These are phyloP conservation scores for Prorops nasuta DNA, from an alignment of 1,140 invertebrate species.

Conservation along the genomic window DNA sequence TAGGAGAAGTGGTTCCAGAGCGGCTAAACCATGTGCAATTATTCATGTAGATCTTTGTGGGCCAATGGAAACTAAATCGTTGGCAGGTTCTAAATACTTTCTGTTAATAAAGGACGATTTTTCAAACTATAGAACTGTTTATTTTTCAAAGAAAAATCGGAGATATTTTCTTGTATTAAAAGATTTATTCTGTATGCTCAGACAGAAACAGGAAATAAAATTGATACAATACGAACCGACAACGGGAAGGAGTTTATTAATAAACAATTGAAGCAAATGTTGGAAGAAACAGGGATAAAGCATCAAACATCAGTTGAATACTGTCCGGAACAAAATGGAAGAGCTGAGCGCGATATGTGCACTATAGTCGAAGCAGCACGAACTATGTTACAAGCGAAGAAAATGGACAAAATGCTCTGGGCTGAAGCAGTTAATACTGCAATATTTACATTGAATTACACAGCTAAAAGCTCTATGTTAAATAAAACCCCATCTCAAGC, in stretches of 20 bases:
- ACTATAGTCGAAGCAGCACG: not conserved
- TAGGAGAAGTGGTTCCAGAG: not conserved
- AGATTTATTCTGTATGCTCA: not conserved
- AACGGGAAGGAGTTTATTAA: not conserved
- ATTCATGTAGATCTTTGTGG: not conserved
- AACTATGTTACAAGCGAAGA: not conserved
- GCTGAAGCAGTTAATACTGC: not conserved
- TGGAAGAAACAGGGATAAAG: not conserved
- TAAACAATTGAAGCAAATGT: not conserved
- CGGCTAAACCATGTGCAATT: not conserved
- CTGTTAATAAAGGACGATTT: not conserved
- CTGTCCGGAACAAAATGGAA: constrained; percentile 23
- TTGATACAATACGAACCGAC: not conserved
- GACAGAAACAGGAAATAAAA: not conserved
- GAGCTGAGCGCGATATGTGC: constrained; percentile 15
- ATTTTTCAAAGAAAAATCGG: not conserved
- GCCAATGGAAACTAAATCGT: not conserved
- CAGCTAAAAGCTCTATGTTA: not conserved
- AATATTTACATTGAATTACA: not conserved
- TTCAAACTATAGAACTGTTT: not conserved
- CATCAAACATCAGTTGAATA: constrained; percentile 14
- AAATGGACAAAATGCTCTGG: not conserved
- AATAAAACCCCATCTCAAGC: not conserved
- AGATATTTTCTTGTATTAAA: not conserved
- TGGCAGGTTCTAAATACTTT: not conserved